phyloP scores from a whole-genome alignment of 2,113 vertebrate genomes.

The Genyomyrus donnyi region DNA sequence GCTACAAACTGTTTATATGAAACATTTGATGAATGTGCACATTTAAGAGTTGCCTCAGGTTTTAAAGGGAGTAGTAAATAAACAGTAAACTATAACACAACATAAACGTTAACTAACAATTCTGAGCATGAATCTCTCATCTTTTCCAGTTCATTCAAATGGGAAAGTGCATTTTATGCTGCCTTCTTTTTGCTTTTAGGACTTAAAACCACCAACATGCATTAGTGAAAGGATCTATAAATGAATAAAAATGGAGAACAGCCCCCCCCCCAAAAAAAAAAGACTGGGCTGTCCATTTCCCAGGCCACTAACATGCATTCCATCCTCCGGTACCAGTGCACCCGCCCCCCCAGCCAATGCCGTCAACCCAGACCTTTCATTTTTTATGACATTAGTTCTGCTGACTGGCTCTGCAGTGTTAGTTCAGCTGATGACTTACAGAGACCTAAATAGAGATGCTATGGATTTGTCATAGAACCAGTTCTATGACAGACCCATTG shows the following conservation, averaged over 20 bases:
- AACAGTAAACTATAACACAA: background rate
- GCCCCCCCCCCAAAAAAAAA: background rate
- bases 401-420: conserved; percentile 22
- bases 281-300: background rate
- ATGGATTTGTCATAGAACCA: conserved; percentile 5
- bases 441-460: background rate
- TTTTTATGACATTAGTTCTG: conserved; percentile 42
- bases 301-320: background rate
- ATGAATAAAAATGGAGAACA: background rate
- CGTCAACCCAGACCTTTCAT: conserved; percentile 26
- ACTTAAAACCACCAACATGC: background rate
- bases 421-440: background rate
- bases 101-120: background rate
- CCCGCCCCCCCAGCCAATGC: conserved; percentile 4
- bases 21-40: background rate
- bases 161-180: background rate
- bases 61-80: background rate
- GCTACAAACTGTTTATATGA: background rate
- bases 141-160: background rate
- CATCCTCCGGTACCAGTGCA: background rate
- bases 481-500: background rate
- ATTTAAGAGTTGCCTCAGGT: background rate
- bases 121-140: background rate
- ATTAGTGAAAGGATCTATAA: conserved; percentile 12
- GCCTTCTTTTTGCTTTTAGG: background rate